phyloP scores from a whole-genome alignment of 2,113 vertebrate species.

The Planiliza haematocheilus region DNA sequence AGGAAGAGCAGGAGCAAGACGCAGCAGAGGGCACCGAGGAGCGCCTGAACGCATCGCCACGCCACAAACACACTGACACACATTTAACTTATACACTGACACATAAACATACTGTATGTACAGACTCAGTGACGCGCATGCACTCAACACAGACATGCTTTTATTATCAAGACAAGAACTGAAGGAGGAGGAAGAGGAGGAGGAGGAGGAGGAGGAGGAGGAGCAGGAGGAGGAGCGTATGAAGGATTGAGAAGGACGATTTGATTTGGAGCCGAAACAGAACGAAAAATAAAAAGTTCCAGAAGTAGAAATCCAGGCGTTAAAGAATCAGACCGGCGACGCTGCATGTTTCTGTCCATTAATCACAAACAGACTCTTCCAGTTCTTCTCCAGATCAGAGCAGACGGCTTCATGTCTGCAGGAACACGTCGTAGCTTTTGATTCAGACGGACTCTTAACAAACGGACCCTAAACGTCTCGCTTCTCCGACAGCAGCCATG shows the following conservation, averaged over 20 bases:
- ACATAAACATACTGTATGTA: conserved; percentile 68
- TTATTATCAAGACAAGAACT: conserved; percentile 31
- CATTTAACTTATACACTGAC: conserved; percentile 69
- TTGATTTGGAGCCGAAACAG: conserved; percentile 32
- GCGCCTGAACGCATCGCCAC: conserved; percentile 64
- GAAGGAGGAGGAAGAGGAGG: conserved; percentile 46
- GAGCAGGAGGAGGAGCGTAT: conserved; percentile 2
- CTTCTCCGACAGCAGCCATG: too few relatives aligned
- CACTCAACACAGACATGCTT: conserved; percentile 56
- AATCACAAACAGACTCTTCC: conserved; percentile 21
- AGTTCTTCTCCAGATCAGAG: conserved; percentile 25
- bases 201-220: too few relatives aligned
- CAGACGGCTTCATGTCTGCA: conserved; percentile 51
- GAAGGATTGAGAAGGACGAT: background rate
- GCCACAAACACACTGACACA: conserved; percentile 38
- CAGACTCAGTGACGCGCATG: conserved; percentile 69
- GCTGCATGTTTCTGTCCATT: conserved; percentile 36
- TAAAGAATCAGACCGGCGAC: conserved; percentile 5
- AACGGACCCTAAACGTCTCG: too few relatives aligned
- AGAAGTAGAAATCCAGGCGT: background rate
- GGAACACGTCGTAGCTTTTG: background rate
- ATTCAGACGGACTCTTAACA: too few relatives aligned
- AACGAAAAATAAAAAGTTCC: conserved; percentile 25
- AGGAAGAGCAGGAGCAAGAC: conserved; percentile 86
- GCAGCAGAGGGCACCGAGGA: conserved; percentile 82